Conservation (phyloP, 2,888 invertebrate species). For the Tanypteryx hageni region DNA sequence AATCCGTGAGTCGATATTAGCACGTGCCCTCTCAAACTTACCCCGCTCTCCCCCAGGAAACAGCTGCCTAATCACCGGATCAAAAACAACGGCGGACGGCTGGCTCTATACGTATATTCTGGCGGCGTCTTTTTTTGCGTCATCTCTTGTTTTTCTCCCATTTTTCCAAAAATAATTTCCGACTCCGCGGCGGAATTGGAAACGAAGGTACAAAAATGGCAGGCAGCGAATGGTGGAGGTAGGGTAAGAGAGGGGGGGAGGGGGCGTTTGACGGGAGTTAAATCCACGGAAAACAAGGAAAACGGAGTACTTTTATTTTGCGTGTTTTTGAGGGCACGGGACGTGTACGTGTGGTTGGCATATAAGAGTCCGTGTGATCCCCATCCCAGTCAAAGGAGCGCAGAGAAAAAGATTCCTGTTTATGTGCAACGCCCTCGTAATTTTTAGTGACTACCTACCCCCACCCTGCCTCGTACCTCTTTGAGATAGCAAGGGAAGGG, state of each 20-base stretch:
- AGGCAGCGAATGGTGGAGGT: background rate
- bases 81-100: background rate
- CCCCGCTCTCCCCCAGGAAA: background rate
- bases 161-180: background rate
- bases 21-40: background rate
- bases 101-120: background rate
- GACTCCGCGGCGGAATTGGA: background rate
- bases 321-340: background rate
- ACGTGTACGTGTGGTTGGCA: background rate
- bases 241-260: background rate
- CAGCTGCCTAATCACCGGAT: background rate
- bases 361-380: slow-evolving; percentile 16
- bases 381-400: background rate
- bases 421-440: slow-evolving; percentile 16
- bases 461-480: background rate
- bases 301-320: slow-evolving; percentile 7
- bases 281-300: background rate
- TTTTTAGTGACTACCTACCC: slow-evolving; percentile 3
- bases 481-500: too few relatives aligned
- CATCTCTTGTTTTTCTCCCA: background rate
- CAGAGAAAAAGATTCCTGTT: background rate
- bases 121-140: background rate
- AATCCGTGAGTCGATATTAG: background rate
- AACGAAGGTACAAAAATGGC: background rate
- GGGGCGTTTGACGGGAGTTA: background rate